Base-by-base conservation (phyloP, 2,888 invertebrate species). In the Orthonychiurus folsomi region DNA sequence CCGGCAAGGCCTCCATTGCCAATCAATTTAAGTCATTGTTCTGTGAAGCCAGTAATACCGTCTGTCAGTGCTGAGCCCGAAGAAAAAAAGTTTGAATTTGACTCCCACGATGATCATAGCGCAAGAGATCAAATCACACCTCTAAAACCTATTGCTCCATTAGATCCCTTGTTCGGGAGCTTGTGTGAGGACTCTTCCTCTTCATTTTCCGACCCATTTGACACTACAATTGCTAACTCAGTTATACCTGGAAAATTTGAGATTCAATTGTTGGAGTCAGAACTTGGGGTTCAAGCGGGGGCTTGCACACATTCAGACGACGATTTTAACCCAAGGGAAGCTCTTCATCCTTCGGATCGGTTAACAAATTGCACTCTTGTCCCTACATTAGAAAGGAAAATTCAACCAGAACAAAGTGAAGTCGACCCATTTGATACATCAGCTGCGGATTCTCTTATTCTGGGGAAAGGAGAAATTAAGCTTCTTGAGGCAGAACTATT, bases 391-490 rank as follows among this genome's bases (percentile, higher is more conserved):
- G 26, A 50, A 18, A 23, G 25, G 37, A 26, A 60, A 21, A 56
- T 47, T n/a, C 15, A 3, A 25, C 86, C 85, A 47, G 79, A 84
- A 60, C 85, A 84, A 63, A 68, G 60, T 3, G 67, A 61, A 2
- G 74, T 81, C 69, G 81, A 84, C 73, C 88, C 88, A 79, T 89
- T 92, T 1, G 93, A 93, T 75, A 93, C 93, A 74, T 93, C 93
- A 3, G 87, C 89, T 0, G 88, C 56, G 3, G 62, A 61, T 18
- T 83, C 83, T 72, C 73, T 83, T 23, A 82, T 80, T 73, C 69
- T 81, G 1, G 79, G 83, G 24, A 83, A 83, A 73, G 80, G 77
- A 25, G 82, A 82, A 71, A 71, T 83, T 54, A 47, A 53, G 60
- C 15, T 37, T 9, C 15, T 37, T 5, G 37, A 37, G 15, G 37